Evolutionary conservation across 1,140 invertebrate species (phyloP), one percentile per base, ranked within the genome.

Genomic region (Bombus affinis): DNA sequence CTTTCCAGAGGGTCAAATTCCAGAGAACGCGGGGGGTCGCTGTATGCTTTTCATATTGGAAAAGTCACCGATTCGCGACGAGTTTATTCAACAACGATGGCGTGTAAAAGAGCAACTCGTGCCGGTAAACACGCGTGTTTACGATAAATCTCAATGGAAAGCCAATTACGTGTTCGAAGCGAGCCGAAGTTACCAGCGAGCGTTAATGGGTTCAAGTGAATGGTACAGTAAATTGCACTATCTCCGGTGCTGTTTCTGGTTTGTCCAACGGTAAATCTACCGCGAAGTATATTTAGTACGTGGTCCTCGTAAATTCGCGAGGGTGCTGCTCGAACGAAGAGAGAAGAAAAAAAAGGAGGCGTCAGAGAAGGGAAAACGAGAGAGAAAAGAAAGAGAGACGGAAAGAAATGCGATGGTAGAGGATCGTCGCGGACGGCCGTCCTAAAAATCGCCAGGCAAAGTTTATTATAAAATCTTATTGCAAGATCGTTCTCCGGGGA

Each of bases 161-260:
- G 87, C 81, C 90, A 91, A 91, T 91, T 91, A 91, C 76, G 84
- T 65, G 76, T 82, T 68, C 68, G 80, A 44, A 65, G 62, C 80
- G 39, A 53, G 68, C 25, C 57, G 77, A 91, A 90, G 90, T 90
- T 89, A 83, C 74, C 79, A 39, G 86, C 53, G 81, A 59, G 87
- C 90, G 87, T 86, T 91, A 91, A 91, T 91, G 87, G 89, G 79
- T 91, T 91, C 88, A 91, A 91, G 89, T 91, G 90, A 91, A 91
- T 90, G 90, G 81, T 90, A 88, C 89, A 66, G 85, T 90, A 90
- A 91, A 91, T 91, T 87, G 87, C 86, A 81, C 85, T 89, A 90
- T 85, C 86, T 88, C 62, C 84, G 72, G n/a, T 39, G 65, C 81
- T 81, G 87, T 90, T 89, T 80, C 79, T 88, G 81, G 84, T 90